Percentiles rank a stretch among this genome's conserved stretches.
phyloP scores from a whole-genome alignment of 1,140 invertebrate genomes.

The Drosophila malerkotliana region DNA sequence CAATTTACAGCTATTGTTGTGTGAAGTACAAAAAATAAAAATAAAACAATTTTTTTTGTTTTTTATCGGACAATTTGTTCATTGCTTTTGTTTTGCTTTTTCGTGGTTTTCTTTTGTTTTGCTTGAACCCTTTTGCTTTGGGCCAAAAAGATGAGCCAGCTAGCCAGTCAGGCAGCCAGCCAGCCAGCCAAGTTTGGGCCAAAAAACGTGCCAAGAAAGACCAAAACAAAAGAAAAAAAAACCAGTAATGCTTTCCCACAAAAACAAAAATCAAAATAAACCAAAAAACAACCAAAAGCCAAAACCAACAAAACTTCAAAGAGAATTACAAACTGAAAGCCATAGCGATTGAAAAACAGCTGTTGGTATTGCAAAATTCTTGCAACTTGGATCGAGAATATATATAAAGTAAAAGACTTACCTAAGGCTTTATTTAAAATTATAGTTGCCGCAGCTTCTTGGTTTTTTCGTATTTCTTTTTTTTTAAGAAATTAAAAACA shows the following conservation, averaged over 20 bases:
- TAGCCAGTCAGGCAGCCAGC: background rate
- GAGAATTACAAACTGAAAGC: conserved; percentile 36
- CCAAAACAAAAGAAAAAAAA: conserved; percentile 4
- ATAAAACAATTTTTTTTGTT: conserved; percentile 8
- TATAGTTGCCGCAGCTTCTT: background rate
- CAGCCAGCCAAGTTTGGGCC: background rate
- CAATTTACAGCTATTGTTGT: conserved; percentile 13
- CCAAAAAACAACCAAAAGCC: conserved; percentile 1
- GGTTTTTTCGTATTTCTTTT: conserved; percentile 6
- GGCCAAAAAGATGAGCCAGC: background rate
- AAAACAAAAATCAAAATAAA: conserved; percentile 1
- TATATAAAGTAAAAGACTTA: conserved; percentile 17
- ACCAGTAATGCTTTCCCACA: conserved; percentile 15
- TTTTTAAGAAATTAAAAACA: background rate
- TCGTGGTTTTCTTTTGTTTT: conserved; percentile 13
- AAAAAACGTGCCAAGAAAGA: conserved; percentile 27
- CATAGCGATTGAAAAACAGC: conserved; percentile 57
- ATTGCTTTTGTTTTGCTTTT: conserved; percentile 31
- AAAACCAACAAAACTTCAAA: conserved; percentile 16
- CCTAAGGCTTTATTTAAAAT: conserved; percentile 3
- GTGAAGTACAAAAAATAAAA: background rate
- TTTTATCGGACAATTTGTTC: conserved; percentile 15
- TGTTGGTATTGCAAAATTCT: conserved; percentile 33
- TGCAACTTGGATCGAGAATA: conserved; percentile 9
- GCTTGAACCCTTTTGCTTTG: conserved; percentile 9